Percentiles rank a stretch among this genome's conserved stretches.
Evolutionary conservation across 1,140 invertebrate species (phyloP).

Genomic region (Asobara japonica): DNA sequence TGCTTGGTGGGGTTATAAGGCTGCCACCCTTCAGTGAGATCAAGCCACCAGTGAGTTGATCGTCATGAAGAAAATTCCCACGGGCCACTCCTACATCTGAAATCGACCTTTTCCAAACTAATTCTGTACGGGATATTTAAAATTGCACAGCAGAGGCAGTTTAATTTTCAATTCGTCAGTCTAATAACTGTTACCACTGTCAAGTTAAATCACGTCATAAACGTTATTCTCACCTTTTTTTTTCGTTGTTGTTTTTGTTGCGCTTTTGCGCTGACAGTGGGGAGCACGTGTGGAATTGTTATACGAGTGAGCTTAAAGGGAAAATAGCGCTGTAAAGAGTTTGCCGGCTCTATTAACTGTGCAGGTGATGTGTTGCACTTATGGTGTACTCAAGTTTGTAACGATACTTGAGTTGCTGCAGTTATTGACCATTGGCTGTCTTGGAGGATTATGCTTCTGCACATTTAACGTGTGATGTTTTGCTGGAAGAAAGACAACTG

Average conservation of each 20-base stretch:
- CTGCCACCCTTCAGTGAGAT: neutral
- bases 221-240: neutral
- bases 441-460: no score
- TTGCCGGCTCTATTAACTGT: constrained; percentile 3
- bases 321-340: constrained; percentile 1
- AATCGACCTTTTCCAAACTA: constrained; percentile 12
- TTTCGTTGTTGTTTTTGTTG: neutral
- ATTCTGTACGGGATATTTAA: neutral
- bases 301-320: neutral
- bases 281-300: neutral
- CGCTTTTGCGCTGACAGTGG: neutral
- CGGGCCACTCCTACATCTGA: constrained; percentile 8
- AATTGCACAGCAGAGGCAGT: neutral
- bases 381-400: neutral
- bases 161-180: constrained; percentile 5
- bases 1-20: neutral
- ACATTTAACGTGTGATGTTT: neutral
- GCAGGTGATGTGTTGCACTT: neutral
- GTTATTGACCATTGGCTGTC: neutral
- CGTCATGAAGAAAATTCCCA: constrained; percentile 7
- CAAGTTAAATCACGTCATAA: constrained; percentile 4
- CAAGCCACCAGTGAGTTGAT: neutral
- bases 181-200: constrained; percentile 7
- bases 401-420: neutral
- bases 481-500: neutral